Percentiles rank a stretch among this genome's conserved stretches.
Evolutionary conservation across 1,140 invertebrate species (phyloP).

Genomic region (Tetranychus urticae): DNA sequence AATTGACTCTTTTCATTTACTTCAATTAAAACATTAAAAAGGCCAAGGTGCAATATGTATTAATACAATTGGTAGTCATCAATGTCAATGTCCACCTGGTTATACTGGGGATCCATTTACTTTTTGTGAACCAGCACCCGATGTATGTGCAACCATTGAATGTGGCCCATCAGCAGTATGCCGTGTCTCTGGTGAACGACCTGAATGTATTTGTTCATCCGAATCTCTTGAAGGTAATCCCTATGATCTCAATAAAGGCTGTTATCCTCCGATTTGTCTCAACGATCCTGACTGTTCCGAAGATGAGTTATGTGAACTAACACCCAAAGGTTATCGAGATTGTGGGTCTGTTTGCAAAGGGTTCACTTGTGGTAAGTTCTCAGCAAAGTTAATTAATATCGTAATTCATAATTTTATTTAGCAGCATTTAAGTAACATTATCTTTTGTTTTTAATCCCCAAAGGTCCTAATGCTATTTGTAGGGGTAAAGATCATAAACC

Average conservation of each 20-base stretch:
- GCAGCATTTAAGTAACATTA: too few species aligned
- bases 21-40: too few species aligned
- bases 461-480: constrained; percentile 65
- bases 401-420: too few species aligned
- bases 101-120: constrained; percentile 41
- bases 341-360: constrained; percentile 15
- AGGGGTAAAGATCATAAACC: constrained; percentile 53
- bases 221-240: constrained; percentile 27
- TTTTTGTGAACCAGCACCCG: constrained; percentile 10
- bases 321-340: constrained; percentile 6
- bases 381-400: too few species aligned
- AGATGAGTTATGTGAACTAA: constrained; percentile 15
- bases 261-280: constrained; percentile 11
- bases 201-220: constrained; percentile 55
- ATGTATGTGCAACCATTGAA: constrained; percentile 57
- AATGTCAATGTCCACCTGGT: constrained; percentile 49
- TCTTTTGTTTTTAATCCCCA: too few species aligned
- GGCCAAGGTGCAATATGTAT: constrained; percentile 60
- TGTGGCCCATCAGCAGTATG: constrained; percentile 71
- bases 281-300: constrained; percentile 16
- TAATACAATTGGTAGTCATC: constrained; percentile 57
- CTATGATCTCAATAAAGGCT: constrained; percentile 12
- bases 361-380: constrained; percentile 36
- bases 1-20: too few species aligned
- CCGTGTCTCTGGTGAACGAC: constrained; percentile 49